Base-by-base conservation (phyloP, 2,888 invertebrate genomes). In the Biston betularia region DNA sequence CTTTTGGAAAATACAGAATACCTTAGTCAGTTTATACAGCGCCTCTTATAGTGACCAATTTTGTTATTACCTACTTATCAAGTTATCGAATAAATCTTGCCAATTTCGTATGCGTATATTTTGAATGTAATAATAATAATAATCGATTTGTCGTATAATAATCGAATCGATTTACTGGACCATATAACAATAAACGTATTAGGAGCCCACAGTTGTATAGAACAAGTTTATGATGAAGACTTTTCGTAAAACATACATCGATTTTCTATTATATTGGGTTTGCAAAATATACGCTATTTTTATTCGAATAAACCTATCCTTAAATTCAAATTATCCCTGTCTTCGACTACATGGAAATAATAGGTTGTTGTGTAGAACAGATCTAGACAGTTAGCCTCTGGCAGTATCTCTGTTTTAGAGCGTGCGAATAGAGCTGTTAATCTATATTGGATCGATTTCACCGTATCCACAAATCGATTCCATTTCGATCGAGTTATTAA, bases 81-180 rank as follows among this genome's bases (percentile, higher is more conserved):
- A 76, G 72, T 82, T 83, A 74, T 77, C 79, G 76, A 74, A 82
- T 83, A 77, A 79, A 81, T 84, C 81, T 72, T 59, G 55, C 57
- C 52, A 49, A 68, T 62, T 57, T 59, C 56, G 65, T 50, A 44
- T 24, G 44, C 15, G 1, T 49, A 62, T 12, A 42, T 54, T 68
- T 52, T 11, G 52, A 34, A 56, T 24, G 35, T 38, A 11, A 63
- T 58, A 58, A n/a, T 10, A 11, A 24, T 48, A 58, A 52, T 49
- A 40, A 48, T 45, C 55, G 57, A 59, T 49, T 59, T 14, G 49
- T 59, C 44, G 35, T 42, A 38, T n/a, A 7, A 35, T 35, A 35
- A 4, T 6, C 35, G 6, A 3, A 15, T 38, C 24, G 24, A 48
- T 33, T 11, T 48, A 48, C 11, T 24, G 33, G 10, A 11, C 15